phyloP scores from a whole-genome alignment of 2,888 invertebrate genomes.

The Selenia dentaria region DNA sequence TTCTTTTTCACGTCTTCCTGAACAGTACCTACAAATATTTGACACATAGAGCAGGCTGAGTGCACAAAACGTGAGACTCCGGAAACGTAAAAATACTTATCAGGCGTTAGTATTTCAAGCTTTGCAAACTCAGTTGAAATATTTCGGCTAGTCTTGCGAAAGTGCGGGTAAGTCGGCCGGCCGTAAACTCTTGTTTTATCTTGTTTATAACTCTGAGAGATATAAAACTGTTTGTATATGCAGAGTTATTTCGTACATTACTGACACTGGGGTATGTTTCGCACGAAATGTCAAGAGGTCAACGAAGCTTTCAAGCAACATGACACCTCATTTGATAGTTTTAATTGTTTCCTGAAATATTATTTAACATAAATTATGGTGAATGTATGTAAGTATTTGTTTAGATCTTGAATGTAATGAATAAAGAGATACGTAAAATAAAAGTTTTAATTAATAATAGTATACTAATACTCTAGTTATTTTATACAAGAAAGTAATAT shows the following conservation, averaged over 20 bases:
- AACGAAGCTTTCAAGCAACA: slow-evolving; percentile 1
- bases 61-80: neutral
- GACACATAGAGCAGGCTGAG: neutral
- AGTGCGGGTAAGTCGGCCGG: slow-evolving; percentile 5
- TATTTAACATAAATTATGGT: too few relatives aligned
- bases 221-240: slow-evolving; percentile 18
- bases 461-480: too few relatives aligned
- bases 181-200: slow-evolving; percentile 24
- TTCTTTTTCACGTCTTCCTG: too few relatives aligned
- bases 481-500: too few relatives aligned
- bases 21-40: too few relatives aligned
- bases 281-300: slow-evolving; percentile 13
- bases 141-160: slow-evolving; percentile 5
- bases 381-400: too few relatives aligned
- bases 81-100: neutral
- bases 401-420: too few relatives aligned
- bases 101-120: neutral
- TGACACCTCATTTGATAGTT: too few relatives aligned
- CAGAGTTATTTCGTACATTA: slow-evolving; percentile 10
- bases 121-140: neutral
- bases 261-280: slow-evolving; percentile 13
- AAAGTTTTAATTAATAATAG: too few relatives aligned
- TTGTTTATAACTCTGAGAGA: slow-evolving; percentile 18
- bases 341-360: too few relatives aligned
- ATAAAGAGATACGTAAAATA: too few relatives aligned